Conservation (phyloP, 1,140 invertebrate genomes). For the Riptortus pedestris region DNA sequence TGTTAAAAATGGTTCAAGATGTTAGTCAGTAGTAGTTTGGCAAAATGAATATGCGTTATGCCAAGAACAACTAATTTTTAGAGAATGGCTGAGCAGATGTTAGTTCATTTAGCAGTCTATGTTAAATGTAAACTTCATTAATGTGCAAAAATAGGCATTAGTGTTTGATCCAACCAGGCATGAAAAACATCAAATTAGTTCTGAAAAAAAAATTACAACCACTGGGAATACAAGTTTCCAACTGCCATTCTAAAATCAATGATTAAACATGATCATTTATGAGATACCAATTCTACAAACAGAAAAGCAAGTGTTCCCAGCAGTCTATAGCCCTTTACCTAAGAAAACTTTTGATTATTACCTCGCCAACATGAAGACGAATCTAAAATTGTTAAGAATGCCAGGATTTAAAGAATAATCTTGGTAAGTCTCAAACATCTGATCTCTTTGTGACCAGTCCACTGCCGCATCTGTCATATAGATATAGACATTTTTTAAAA, state of each 20-base stretch:
- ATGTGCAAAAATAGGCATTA: neutral
- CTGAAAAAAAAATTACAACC: neutral
- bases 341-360: neutral
- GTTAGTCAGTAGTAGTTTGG: no score
- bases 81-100: no score
- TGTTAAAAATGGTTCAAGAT: no score
- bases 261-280: no score
- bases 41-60: no score
- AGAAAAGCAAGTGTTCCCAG: conserved; percentile 19
- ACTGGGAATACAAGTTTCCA: conserved; percentile 7
- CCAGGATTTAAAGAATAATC: conserved; percentile 3
- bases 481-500: conserved; percentile 7
- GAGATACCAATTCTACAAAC: no score
- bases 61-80: no score
- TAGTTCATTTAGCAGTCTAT: no score
- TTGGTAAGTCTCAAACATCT: conserved; percentile 10
- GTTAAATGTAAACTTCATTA: no score
- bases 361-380: conserved; percentile 7
- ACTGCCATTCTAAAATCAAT: no score
- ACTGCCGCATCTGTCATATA: conserved; percentile 17
- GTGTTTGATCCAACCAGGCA: neutral
- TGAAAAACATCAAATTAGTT: neutral
- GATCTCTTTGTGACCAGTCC: conserved; percentile 16
- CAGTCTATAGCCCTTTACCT: neutral
- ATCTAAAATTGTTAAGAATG: conserved; percentile 12